Conservation (phyloP, 1,140 invertebrate genomes). For the Mesaphorura yosii region DNA sequence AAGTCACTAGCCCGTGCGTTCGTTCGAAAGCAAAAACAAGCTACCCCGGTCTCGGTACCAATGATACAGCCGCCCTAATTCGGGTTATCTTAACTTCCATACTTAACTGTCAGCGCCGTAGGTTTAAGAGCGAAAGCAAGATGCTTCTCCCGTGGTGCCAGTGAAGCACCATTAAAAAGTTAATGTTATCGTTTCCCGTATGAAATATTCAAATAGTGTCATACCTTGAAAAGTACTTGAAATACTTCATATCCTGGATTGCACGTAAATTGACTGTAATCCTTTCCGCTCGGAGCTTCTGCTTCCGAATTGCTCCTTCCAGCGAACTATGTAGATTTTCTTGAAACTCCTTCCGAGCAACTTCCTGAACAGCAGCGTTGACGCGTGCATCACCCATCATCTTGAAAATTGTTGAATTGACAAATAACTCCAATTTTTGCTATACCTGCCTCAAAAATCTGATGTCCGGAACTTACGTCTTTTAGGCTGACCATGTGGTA, state of each 20-base stretch:
- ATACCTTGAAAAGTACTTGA: conserved; percentile 20
- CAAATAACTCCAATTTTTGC: background rate
- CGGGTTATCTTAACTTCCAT: too few relatives aligned
- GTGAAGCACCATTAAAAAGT: background rate
- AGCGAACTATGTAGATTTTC: conserved; percentile 35
- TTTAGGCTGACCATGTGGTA: conserved; percentile 24
- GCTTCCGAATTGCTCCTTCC: conserved; percentile 43
- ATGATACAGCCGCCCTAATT: too few relatives aligned
- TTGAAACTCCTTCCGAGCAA: conserved; percentile 39
- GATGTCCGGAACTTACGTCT: conserved; percentile 15
- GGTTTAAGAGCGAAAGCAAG: too few relatives aligned
- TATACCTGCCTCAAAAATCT: background rate
- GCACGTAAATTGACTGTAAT: conserved; percentile 63
- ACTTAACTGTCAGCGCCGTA: too few relatives aligned
- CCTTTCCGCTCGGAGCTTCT: conserved; percentile 49
- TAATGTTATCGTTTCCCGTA: background rate
- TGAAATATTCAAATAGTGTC: background rate
- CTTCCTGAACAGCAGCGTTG: conserved; percentile 53
- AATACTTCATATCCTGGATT: conserved; percentile 32
- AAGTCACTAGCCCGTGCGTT: too few relatives aligned
- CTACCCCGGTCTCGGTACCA: too few relatives aligned
- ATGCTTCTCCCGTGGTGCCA: too few relatives aligned
- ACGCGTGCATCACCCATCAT: conserved; percentile 58
- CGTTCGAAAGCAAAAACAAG: too few relatives aligned
- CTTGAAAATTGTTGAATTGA: too few relatives aligned